Percentiles rank a stretch among this genome's conserved stretches.
Conservation (phyloP, 2,113 vertebrate genomes). For the Chrysemys picta region DNA sequence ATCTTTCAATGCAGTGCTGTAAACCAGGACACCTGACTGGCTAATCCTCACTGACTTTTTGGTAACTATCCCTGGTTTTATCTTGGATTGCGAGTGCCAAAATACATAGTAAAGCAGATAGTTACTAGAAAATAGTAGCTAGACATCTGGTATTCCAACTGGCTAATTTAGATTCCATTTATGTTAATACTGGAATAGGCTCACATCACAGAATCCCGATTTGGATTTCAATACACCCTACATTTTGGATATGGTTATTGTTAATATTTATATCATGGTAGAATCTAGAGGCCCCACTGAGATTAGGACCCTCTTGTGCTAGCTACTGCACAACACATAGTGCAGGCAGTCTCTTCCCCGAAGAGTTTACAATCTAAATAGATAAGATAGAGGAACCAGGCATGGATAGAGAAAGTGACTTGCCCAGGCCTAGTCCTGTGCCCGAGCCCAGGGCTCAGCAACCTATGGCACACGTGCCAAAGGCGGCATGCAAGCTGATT, state of each 20-base stretch:
- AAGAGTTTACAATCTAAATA: not conserved
- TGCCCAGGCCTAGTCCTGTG: not conserved
- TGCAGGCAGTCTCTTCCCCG: constrained; percentile 3
- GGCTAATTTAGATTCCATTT: constrained; percentile 42
- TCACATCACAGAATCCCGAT: constrained; percentile 40
- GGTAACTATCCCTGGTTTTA: constrained; percentile 53
- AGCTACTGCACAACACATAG: constrained; percentile 24
- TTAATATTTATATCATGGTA: constrained; percentile 61
- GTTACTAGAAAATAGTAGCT: constrained; percentile 47
- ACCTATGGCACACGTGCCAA: no score
- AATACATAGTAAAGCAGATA: constrained; percentile 25
- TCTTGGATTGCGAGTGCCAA: constrained; percentile 22
- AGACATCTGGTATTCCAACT: constrained; percentile 52
- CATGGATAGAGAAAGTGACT: not conserved
- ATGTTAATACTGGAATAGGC: constrained; percentile 43
- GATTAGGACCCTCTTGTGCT: not conserved
- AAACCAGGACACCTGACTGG: constrained; percentile 34
- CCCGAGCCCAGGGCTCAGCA: not conserved
- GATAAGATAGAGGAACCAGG: not conserved
- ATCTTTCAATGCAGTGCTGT: constrained; percentile 39
- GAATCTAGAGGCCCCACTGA: constrained; percentile 40
- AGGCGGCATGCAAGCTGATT: no score
- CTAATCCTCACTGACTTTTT: constrained; percentile 65
- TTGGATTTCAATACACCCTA: constrained; percentile 50
- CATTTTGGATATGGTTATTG: constrained; percentile 35